Percentiles rank a stretch among this genome's conserved stretches.
Evolutionary conservation across 2,888 invertebrate genomes (phyloP).

Genomic region (Aleiodes leptofemur): DNA sequence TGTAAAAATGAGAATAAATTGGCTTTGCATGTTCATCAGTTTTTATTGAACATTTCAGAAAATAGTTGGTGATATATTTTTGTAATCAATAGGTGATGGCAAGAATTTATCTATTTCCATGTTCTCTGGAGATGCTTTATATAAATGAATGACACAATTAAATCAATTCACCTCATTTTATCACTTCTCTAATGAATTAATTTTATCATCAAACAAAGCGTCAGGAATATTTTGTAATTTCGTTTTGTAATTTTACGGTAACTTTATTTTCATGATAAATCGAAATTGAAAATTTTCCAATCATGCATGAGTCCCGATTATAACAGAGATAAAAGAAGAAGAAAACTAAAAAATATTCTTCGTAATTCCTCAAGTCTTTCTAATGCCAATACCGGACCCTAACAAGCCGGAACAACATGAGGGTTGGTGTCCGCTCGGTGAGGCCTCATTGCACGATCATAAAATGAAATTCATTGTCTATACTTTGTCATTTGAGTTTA

Average conservation of each 20-base stretch:
- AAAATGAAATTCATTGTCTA: constrained; percentile 60
- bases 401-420: constrained; percentile 93
- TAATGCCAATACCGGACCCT: constrained; percentile 89
- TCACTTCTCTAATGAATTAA: constrained; percentile 28
- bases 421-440: constrained; percentile 92
- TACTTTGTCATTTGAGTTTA: constrained; percentile 41
- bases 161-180: constrained; percentile 33
- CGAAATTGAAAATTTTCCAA: not conserved
- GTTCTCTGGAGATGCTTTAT: too few species aligned
- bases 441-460: constrained; percentile 75
- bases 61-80: too few species aligned
- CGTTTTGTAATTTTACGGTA: constrained; percentile 39
- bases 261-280: too few species aligned
- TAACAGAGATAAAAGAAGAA: constrained; percentile 26
- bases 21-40: constrained; percentile 15
- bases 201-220: too few species aligned
- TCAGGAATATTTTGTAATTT: constrained; percentile 8
- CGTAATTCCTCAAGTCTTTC: constrained; percentile 71
- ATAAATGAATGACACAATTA: too few species aligned
- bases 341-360: constrained; percentile 46
- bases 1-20: too few species aligned
- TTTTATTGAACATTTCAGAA: too few species aligned
- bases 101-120: too few species aligned
- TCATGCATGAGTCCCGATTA: constrained; percentile 21
- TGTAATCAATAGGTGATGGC: too few species aligned